A percentile compares a stretch with the other conserved stretches of the same genome.
These are phyloP conservation scores for Aphelocoma coerulescens DNA, from an alignment of 2,113 vertebrate genomes.

Conservation along the genomic window DNA sequence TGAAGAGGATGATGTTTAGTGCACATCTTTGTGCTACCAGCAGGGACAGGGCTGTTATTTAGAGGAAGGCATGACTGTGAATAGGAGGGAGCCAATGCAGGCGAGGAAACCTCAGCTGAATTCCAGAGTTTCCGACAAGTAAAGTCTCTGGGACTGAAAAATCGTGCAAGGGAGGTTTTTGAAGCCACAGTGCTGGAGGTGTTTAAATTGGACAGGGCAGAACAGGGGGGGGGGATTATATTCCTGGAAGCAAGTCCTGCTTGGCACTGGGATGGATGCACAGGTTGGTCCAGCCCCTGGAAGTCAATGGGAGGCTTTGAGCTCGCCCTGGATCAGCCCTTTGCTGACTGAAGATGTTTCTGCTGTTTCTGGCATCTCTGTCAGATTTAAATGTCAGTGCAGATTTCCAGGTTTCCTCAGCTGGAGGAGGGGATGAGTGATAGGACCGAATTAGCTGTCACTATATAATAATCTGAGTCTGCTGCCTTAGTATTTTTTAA, in stretches of 20 bases:
- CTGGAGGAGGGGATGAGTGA: not conserved
- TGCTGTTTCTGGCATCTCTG: not conserved
- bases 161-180: not conserved
- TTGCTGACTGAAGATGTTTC: not conserved
- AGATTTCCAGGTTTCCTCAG: not conserved
- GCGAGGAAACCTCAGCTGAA: not conserved
- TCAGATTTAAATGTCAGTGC: not conserved
- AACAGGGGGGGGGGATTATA: not conserved
- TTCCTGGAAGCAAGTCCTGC: not conserved
- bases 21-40: not conserved
- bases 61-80: not conserved
- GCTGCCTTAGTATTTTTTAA: not conserved
- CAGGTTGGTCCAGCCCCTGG: not conserved
- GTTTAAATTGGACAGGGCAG: not conserved
- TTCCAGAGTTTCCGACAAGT: not conserved
- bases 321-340: not conserved
- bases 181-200: not conserved
- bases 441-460: not conserved
- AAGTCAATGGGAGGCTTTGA: not conserved
- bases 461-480: constrained; percentile 1
- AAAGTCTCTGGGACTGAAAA: not conserved
- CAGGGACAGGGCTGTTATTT: not conserved
- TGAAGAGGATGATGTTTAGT: not conserved
- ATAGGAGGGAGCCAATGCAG: not conserved
- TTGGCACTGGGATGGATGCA: not conserved